These are phyloP conservation scores for Platygyra sinensis DNA, from an alignment of 64 coral and sea anemone species.

Conservation along the genomic window DNA sequence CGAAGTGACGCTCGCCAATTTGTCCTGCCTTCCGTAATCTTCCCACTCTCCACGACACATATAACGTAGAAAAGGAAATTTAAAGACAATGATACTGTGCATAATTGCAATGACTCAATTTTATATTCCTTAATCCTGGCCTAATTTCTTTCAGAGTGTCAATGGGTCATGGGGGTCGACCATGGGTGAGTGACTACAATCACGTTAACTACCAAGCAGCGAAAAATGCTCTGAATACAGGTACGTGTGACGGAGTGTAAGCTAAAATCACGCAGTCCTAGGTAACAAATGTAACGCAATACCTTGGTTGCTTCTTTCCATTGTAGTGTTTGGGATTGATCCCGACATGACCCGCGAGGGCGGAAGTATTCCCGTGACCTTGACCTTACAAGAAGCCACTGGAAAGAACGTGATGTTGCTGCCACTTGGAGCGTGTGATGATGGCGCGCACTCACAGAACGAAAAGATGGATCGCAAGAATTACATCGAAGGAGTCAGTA, in stretches of 20 bases:
- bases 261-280: background rate
- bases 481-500: conserved; percentile 89
- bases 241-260: background rate
- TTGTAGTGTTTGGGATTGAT: conserved; percentile 74
- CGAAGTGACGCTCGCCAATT: too few relatives aligned
- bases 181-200: conserved; percentile 82
- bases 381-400: conserved; percentile 86
- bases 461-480: conserved; percentile 89
- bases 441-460: conserved; percentile 98
- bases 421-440: conserved; percentile 88
- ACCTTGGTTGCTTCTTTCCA: background rate
- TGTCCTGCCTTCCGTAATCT: too few relatives aligned
- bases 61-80: too few relatives aligned
- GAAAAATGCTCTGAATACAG: conserved; percentile 69
- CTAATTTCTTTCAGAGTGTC: conserved; percentile 17
- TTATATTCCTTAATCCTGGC: too few relatives aligned
- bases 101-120: too few relatives aligned
- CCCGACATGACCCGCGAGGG: conserved; percentile 95
- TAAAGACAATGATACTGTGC: too few relatives aligned
- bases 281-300: background rate
- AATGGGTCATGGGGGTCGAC: conserved; percentile 66
- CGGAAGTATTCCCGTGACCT: conserved; percentile 91
- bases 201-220: conserved; percentile 79
- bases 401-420: conserved; percentile 84
- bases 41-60: too few relatives aligned